phyloP scores from a whole-genome alignment of 2,888 invertebrate genomes.

The Hydraecia micacea region DNA sequence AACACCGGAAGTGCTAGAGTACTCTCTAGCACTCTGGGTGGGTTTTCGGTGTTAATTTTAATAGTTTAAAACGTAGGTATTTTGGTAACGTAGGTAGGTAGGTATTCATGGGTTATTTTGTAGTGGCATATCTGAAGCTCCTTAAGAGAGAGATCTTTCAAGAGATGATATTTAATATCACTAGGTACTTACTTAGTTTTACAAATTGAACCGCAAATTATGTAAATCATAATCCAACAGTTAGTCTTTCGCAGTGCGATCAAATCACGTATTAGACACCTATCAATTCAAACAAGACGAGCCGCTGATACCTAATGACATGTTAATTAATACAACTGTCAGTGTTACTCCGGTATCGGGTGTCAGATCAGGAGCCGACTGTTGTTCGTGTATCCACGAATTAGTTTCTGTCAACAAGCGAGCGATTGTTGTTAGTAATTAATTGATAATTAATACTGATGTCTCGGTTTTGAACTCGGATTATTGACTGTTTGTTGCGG shows the following conservation, averaged over 20 bases:
- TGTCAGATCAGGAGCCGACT: slow-evolving; percentile 41
- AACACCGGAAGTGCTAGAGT: not conserved
- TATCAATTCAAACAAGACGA: slow-evolving; percentile 12
- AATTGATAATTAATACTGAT: slow-evolving; percentile 24
- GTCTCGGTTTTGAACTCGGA: slow-evolving; percentile 2
- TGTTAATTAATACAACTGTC: slow-evolving; percentile 61
- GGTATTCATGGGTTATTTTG: not conserved
- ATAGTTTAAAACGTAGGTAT: not conserved
- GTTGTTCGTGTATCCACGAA: slow-evolving; percentile 16
- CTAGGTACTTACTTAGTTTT: not conserved
- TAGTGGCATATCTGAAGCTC: not conserved
- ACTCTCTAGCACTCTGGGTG: not conserved
- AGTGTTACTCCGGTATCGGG: slow-evolving; percentile 29
- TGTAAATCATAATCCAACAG: not conserved
- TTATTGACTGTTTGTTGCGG: not conserved
- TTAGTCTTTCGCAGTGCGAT: slow-evolving; percentile 7
- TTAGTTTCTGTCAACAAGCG: slow-evolving; percentile 31
- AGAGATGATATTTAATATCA: not conserved
- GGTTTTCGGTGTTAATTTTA: not conserved
- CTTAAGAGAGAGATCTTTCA: not conserved
- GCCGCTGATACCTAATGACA: slow-evolving; percentile 36
- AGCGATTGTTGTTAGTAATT: slow-evolving; percentile 22
- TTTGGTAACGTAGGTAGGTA: too few relatives aligned
- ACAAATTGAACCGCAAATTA: slow-evolving; percentile 12
- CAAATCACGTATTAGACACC: slow-evolving; percentile 18